phyloP scores from a whole-genome alignment of 2,113 vertebrate species.

The Protobothrops mucrosquamatus region DNA sequence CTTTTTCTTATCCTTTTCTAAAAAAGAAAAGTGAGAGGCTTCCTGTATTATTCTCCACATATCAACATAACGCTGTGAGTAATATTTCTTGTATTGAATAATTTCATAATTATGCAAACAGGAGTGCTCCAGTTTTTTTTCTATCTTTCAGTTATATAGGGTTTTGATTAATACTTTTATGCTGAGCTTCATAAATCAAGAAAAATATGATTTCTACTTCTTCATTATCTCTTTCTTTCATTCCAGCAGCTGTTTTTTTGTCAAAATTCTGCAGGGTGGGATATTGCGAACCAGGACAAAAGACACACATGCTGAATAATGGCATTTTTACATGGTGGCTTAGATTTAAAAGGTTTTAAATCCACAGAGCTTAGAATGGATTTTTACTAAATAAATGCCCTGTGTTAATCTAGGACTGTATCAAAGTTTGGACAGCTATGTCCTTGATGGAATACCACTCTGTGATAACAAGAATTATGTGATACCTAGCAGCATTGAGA shows the following conservation, averaged over 20 bases:
- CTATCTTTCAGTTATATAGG: conserved; percentile 14
- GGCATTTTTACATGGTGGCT: not conserved
- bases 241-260: not conserved
- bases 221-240: not conserved
- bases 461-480: not conserved
- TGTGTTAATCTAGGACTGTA: not conserved
- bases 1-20: not conserved
- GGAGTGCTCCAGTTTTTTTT: conserved; percentile 4
- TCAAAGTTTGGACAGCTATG: not conserved
- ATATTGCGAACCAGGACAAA: not conserved
- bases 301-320: not conserved
- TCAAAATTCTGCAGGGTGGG: not conserved
- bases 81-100: conserved; percentile 16
- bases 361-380: not conserved
- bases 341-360: conserved; percentile 2
- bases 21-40: not conserved
- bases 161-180: conserved; percentile 7
- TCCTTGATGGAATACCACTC: not conserved
- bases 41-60: not conserved
- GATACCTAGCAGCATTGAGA: not conserved
- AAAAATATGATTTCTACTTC: not conserved
- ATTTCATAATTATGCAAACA: conserved; percentile 18
- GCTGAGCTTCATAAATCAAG: conserved; percentile 16
- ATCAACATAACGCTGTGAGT: not conserved
- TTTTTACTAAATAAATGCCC: not conserved